phyloP scores from a whole-genome alignment of 1,140 invertebrate genomes.

The Eueides isabella region DNA sequence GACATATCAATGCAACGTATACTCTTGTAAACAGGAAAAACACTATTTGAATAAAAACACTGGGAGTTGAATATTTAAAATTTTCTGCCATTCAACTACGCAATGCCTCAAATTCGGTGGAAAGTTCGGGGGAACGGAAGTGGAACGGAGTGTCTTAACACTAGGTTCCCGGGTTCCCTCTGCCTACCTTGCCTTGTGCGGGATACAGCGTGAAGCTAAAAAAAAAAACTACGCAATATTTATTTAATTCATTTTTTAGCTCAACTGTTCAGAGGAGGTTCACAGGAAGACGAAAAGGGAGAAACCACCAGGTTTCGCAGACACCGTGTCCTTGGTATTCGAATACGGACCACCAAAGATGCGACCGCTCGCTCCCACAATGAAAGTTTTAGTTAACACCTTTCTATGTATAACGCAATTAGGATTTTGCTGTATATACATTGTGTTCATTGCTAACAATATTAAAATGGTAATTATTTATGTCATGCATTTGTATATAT shows the following conservation, averaged over 20 bases:
- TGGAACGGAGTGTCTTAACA: no score
- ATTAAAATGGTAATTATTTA: slow-evolving; percentile 83
- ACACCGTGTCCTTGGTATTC: slow-evolving; percentile 90
- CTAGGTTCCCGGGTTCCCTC: no score
- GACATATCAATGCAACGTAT: no score
- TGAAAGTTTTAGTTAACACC: slow-evolving; percentile 87
- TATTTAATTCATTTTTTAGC: slow-evolving; percentile 63
- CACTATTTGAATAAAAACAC: no score
- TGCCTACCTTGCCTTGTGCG: no score
- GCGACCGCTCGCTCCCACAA: slow-evolving; percentile 83
- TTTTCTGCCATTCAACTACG: no score
- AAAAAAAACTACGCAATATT: no score
- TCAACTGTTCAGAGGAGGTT: slow-evolving; percentile 87
- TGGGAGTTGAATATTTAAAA: no score
- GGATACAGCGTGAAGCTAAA: no score
- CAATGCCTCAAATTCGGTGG: no score
- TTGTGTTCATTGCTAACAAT: slow-evolving; percentile 92
- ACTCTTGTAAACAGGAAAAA: no score
- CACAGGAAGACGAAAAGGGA: slow-evolving; percentile 78
- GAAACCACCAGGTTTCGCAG: slow-evolving; percentile 86
- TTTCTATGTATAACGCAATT: slow-evolving; percentile 93
- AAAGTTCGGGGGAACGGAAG: no score
- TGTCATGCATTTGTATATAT: slow-evolving; percentile 77
- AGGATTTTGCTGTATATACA: slow-evolving; percentile 95
- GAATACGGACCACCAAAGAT: slow-evolving; percentile 86